A percentile compares a stretch with the other conserved stretches of the same genome.
Evolutionary conservation across 2,113 vertebrate species (phyloP).

Genomic region (Scalopus aquaticus): DNA sequence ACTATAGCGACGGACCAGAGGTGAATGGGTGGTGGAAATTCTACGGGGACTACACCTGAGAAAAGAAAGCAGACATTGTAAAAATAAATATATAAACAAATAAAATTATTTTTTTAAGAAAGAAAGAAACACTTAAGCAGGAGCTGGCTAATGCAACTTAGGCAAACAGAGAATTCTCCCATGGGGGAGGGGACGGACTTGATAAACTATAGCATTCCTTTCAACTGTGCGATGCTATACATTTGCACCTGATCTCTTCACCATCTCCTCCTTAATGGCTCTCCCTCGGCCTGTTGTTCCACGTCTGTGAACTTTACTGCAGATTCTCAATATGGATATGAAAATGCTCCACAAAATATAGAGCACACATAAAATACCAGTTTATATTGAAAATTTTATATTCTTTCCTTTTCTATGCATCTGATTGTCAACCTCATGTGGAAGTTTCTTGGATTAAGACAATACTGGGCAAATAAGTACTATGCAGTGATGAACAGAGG

Average conservation of each 20-base stretch:
- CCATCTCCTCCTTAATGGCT: not conserved
- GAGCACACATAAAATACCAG: constrained; percentile 45
- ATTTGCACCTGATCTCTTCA: not conserved
- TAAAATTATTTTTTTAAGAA: too few relatives aligned
- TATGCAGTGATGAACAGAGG: constrained; percentile 44
- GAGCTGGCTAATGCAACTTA: not conserved
- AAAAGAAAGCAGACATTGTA: too few relatives aligned
- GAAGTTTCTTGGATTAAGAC: constrained; percentile 34
- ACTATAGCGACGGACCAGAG: too few relatives aligned
- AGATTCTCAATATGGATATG: not conserved
- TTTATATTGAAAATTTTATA: constrained; percentile 45
- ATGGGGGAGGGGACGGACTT: not conserved
- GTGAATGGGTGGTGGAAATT: too few relatives aligned
- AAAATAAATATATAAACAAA: too few relatives aligned
- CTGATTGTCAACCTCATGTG: constrained; percentile 31
- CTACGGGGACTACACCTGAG: too few relatives aligned
- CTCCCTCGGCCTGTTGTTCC: constrained; percentile 30
- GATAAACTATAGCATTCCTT: not conserved
- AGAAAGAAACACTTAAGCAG: not conserved
- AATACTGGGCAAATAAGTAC: not conserved
- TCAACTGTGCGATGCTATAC: not conserved
- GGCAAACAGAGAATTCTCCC: not conserved
- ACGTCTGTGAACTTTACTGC: constrained; percentile 12
- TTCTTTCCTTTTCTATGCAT: constrained; percentile 54
- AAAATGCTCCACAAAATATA: constrained; percentile 57